Evolutionary conservation across 1,140 invertebrate genomes (phyloP).

Genomic region (Drosophila pseudoobscura): DNA sequence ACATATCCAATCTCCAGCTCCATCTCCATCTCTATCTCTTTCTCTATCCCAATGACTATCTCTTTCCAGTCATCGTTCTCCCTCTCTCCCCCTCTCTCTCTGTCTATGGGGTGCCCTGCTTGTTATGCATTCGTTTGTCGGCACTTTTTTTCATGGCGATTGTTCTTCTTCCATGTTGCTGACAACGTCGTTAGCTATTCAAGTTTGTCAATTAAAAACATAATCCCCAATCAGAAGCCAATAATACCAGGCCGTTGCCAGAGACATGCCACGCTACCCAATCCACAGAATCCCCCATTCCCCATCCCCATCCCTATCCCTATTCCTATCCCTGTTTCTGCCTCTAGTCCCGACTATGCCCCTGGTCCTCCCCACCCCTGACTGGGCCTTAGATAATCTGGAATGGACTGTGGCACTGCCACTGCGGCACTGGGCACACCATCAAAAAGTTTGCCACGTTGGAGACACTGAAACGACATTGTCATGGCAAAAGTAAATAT

Average conservation of each 20-base stretch:
- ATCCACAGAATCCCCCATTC: not conserved
- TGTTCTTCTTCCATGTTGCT: constrained; percentile 61
- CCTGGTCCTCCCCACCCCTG: constrained; percentile 3
- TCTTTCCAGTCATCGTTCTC: not conserved
- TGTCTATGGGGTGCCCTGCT: constrained; percentile 24
- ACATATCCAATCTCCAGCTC: constrained; percentile 36
- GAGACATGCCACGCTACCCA: constrained; percentile 1
- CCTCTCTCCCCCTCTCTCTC: not conserved
- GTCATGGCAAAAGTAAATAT: constrained; percentile 80
- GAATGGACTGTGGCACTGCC: constrained; percentile 21
- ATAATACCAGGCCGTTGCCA: constrained; percentile 68
- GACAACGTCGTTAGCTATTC: constrained; percentile 81
- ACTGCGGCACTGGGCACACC: constrained; percentile 31
- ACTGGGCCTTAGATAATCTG: constrained; percentile 47
- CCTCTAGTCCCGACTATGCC: not conserved
- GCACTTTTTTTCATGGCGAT: constrained; percentile 71
- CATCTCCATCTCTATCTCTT: not conserved
- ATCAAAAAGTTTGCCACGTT: constrained; percentile 49
- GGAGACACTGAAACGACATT: constrained; percentile 56
- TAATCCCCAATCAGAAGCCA: constrained; percentile 81
- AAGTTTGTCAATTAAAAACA: constrained; percentile 82
- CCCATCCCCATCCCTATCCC: not conserved
- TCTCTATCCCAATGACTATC: no score
- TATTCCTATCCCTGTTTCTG: not conserved
- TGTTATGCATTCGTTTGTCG: constrained; percentile 81